Base-by-base conservation (phyloP, 2,888 invertebrate species). In the Torymus auratus region DNA sequence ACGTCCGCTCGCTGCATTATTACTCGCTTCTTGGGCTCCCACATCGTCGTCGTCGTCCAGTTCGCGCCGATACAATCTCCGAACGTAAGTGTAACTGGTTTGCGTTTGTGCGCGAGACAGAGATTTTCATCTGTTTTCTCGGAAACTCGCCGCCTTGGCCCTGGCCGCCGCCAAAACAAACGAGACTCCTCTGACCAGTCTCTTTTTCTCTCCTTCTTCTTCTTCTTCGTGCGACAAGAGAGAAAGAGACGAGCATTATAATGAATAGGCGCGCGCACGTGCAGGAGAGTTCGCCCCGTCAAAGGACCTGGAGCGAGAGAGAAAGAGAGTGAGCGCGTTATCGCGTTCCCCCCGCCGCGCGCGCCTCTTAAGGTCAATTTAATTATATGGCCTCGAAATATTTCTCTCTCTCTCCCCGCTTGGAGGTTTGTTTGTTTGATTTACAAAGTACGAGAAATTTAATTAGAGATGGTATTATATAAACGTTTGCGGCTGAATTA, bases 111-210 rank as follows among this genome's bases (percentile, higher is more conserved):
- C 86, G 85, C 85, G 84, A 3, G 28, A 28, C 5, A 28, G 28
- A 88, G 89, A 89, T 89, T 89, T 89, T 88, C 89, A 89, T 89
- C 89, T 87, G 87, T 88, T 88, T 89, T 89, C 89, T 89, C 81
- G 86, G 89, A 89, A 89, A 87, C 84, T 84, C 84, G 75, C 80
- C 79, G 78, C 80, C 79, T 83, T 74, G 82, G 83, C 50, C 10
- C 50, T 17, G 11, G 52, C 14, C 13, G 61, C 61, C 20, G 67
- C 83, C 84, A 83, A 85, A 87, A 86, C 85, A 87, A 87, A 86
- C 86, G 85, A 86, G 85, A 7, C 3, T 3, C 3, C 3, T 28
- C 5, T 28, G 28, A 4, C 28, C 28, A 28, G 28, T 28, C 28
- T 28, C 28, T 28, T 7, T 28, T 7, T 28, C 7, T 28, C 7